phyloP scores from a whole-genome alignment of 2,888 invertebrate genomes.

The Clepsis dumicolana region DNA sequence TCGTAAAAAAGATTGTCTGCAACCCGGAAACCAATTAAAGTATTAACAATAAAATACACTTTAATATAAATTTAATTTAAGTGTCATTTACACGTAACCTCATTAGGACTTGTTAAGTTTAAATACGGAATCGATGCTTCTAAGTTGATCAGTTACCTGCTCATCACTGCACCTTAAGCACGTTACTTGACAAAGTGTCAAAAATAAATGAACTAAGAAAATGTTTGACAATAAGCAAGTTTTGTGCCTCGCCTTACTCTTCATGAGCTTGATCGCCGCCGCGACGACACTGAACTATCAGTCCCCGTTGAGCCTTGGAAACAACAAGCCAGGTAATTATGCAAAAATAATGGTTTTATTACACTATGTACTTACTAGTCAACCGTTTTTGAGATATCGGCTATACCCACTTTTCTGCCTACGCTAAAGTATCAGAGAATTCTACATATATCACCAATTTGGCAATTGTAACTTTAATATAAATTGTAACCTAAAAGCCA shows the following conservation, averaged over 20 bases:
- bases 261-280: slow-evolving; percentile 71
- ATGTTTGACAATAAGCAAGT: slow-evolving; percentile 64
- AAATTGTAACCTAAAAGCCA: no score
- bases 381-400: neutral
- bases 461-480: no score
- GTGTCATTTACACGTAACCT: slow-evolving; percentile 53
- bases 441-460: no score
- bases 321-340: slow-evolving; percentile 66
- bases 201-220: slow-evolving; percentile 48
- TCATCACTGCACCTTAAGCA: slow-evolving; percentile 7
- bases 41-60: neutral
- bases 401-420: no score
- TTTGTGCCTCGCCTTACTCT: slow-evolving; percentile 61
- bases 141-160: slow-evolving; percentile 1
- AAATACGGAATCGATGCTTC: slow-evolving; percentile 6
- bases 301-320: slow-evolving; percentile 59
- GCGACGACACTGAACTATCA: slow-evolving; percentile 71
- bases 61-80: neutral
- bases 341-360: neutral
- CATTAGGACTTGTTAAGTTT: slow-evolving; percentile 52
- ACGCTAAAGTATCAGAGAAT: no score
- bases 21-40: neutral
- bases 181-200: slow-evolving; percentile 12
- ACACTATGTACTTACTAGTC: neutral
- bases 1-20: neutral